phyloP scores from a whole-genome alignment of 2,888 invertebrate species.

The Drosophila nr. fundita region DNA sequence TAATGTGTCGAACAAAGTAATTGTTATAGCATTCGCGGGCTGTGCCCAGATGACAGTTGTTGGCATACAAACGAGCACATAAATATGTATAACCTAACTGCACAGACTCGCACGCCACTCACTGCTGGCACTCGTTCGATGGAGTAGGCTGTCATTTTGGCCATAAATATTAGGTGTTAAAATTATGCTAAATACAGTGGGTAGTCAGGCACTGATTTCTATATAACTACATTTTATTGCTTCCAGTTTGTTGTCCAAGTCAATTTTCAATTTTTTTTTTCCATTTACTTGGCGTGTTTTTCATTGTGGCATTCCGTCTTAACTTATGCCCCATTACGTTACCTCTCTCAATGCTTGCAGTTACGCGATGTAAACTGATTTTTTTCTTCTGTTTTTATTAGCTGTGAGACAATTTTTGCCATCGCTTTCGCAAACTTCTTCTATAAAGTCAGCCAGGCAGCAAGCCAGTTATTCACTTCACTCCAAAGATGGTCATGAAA shows the following conservation, averaged over 20 bases:
- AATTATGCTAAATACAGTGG: constrained; percentile 69
- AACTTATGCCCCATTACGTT: constrained; percentile 48
- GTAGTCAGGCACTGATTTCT: constrained; percentile 50
- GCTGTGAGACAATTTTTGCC: constrained; percentile 44
- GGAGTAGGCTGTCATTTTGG: constrained; percentile 61
- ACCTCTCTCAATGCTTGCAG: constrained; percentile 46
- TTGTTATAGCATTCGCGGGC: constrained; percentile 51
- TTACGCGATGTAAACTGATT: constrained; percentile 33
- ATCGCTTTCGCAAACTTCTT: constrained; percentile 54
- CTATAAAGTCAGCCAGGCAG: constrained; percentile 47
- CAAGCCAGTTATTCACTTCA: constrained; percentile 61
- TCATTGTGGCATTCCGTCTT: constrained; percentile 45
- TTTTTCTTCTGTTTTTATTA: constrained; percentile 19
- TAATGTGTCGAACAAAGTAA: constrained; percentile 56
- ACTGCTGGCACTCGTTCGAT: constrained; percentile 30
- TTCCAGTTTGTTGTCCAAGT: constrained; percentile 43
- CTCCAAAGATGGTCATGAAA: constrained; percentile 67
- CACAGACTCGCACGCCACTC: constrained; percentile 24
- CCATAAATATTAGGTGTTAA: constrained; percentile 66
- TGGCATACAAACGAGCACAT: constrained; percentile 64
- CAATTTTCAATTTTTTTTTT: constrained; percentile 8
- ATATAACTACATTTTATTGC: constrained; percentile 51
- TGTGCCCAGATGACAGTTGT: constrained; percentile 59
- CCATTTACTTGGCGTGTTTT: constrained; percentile 34
- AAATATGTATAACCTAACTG: constrained; percentile 51